Conservation (phyloP, 2,113 vertebrate species). For the Elephantulus edwardii region DNA sequence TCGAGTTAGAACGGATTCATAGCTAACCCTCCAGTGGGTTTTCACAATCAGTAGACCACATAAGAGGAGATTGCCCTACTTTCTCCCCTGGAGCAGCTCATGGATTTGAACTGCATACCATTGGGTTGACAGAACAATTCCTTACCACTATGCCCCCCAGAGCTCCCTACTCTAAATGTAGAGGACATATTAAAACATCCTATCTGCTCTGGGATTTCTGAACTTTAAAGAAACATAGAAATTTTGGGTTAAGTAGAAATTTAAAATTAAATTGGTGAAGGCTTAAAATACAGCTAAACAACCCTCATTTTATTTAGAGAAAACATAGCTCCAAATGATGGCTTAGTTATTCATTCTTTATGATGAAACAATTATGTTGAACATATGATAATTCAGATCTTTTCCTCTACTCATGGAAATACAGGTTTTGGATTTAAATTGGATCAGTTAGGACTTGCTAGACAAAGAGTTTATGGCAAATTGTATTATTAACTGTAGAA, state of each 20-base stretch:
- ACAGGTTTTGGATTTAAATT: background rate
- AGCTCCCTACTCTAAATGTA: constrained; percentile 29
- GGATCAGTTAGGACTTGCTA: background rate
- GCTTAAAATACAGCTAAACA: background rate
- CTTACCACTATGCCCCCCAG: background rate
- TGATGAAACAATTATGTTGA: background rate
- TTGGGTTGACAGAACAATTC: too few species aligned
- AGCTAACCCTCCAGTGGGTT: too few species aligned
- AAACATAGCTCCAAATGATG: background rate
- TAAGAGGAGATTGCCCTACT: too few species aligned
- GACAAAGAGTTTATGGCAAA: background rate
- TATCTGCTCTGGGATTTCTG: background rate
- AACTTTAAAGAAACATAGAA: constrained; percentile 27
- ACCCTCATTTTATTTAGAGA: background rate
- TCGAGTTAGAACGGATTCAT: too few species aligned
- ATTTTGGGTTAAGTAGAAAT: background rate
- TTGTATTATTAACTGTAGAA: background rate
- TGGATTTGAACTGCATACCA: too few species aligned
- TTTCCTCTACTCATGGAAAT: constrained; percentile 11
- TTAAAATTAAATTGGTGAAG: background rate
- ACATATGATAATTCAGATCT: background rate
- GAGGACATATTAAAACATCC: background rate
- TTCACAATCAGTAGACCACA: too few species aligned
- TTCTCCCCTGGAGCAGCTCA: too few species aligned
- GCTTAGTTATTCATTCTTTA: constrained; percentile 6